Base-by-base conservation (phyloP, 2,797 vertebrate species). In the Peromyscus nudipes region DNA sequence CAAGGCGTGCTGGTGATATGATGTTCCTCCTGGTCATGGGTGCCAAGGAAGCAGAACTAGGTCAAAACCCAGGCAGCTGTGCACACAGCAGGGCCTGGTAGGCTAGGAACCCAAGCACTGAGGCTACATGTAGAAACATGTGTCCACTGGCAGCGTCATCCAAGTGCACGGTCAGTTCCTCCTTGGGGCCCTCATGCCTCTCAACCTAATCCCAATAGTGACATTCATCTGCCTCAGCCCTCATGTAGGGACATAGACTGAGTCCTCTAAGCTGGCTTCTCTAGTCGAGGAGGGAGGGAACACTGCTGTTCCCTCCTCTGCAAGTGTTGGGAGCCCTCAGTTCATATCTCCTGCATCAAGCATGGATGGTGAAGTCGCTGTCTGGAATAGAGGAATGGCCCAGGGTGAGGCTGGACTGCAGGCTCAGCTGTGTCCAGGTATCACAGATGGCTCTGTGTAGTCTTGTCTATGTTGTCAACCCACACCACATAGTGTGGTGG, bases 151-250 rank as follows among this genome's bases (percentile, higher is more conserved):
- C 12, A 31, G 46, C 3, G 25, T 37, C 6, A 0, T 14, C 46
- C 1, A 2, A 5, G 27, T 10, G 6, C 21, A 34, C 0, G 0
- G 43, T 9, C 40, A 11, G n/a, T 25, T 6, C 62, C 0, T 13
- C 21, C 16, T 1, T 69, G 43, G 29, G 37, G 34, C 64, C 10
- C 37, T 27, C 55, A 2, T 4, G 8, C 57, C 43, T 55, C 27
- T 31, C 81, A 25, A 37, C 19, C 40, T 62, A 10, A 46, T 92
- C 79, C 64, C 0, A 0, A 23, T 37, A 76, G 75, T 21, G 89
- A 49, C 43, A 2, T 19, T 5, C 31, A 0, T 93, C 12, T 60
- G 31, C 85, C 85, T 81, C 29, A 14, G 80, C 27, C 34, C 49
- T 34, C 76, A 46, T 46, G 17, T 65, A 55, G 81, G 52, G 64